These are phyloP conservation scores for Anoplius nigerrimus DNA, from an alignment of 2,888 invertebrate species.

Conservation along the genomic window DNA sequence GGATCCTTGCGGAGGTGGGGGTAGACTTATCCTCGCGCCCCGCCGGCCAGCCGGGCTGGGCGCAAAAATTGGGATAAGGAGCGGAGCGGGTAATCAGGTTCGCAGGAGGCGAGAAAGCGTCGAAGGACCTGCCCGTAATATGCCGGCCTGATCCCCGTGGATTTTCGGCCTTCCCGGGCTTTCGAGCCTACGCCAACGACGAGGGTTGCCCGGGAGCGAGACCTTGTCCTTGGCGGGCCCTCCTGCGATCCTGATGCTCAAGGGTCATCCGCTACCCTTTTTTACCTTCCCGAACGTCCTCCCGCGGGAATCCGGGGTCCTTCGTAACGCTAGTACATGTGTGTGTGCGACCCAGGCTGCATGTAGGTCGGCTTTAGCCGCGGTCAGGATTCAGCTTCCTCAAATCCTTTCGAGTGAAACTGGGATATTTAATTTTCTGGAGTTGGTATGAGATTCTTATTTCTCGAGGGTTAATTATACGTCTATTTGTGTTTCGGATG, in stretches of 20 bases:
- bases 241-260: slow-evolving; percentile 70
- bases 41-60: slow-evolving; percentile 32
- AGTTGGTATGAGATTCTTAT: too few relatives aligned
- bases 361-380: too few relatives aligned
- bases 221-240: slow-evolving; percentile 30
- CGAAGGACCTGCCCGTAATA: slow-evolving; percentile 38
- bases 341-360: too few relatives aligned
- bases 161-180: slow-evolving; percentile 55
- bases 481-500: too few relatives aligned
- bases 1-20: too few relatives aligned
- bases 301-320: slow-evolving; percentile 1
- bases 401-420: too few relatives aligned
- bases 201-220: background rate
- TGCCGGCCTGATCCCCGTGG: slow-evolving; percentile 63
- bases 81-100: slow-evolving; percentile 62
- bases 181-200: slow-evolving; percentile 29
- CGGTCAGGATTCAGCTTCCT: too few relatives aligned
- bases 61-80: slow-evolving; percentile 63
- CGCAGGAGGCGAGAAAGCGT: slow-evolving; percentile 49
- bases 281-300: slow-evolving; percentile 56
- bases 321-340: too few relatives aligned
- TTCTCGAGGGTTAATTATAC: too few relatives aligned
- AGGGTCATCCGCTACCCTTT: slow-evolving; percentile 73
- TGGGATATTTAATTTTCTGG: too few relatives aligned
- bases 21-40: slow-evolving; percentile 7